Evolutionary conservation across 1,140 invertebrate species (phyloP), one percentile per base, ranked within the genome.

Genomic region (Plutomurus gul): DNA sequence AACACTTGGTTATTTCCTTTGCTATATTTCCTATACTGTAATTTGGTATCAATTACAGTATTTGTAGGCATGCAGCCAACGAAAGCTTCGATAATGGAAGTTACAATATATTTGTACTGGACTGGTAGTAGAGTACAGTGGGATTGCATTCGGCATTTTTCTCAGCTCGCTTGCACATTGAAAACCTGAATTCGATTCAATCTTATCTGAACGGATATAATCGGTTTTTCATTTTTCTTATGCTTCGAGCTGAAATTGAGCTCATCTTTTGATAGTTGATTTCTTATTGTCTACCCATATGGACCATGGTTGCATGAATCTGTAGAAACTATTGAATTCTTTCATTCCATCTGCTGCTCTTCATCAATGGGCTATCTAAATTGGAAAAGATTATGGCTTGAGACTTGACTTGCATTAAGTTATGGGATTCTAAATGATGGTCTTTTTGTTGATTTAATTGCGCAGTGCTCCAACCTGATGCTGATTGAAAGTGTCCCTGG

Each of bases 391-490:
- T 43, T 43, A 18, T 72, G 16, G 13, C 3, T 18, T 27, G 25
- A 70, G 13, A 30, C n/a, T 73, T 30, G 27, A 47, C 51, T 60
- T 22, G 13, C 36, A 33, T 33, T 65, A 65, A 33, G 56, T 65
- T 65, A 65, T 72, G 65, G 71, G 40, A 22, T 11, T 30, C 30
- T 78, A 43, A 78, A 78, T 78, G 76, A 70, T 49, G 81, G 73
- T 79, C 75, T 79, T 84, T 65, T 81, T 76, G 71, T 71, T 72
- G 47, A 47, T 78, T 60, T 71, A 72, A 6, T 20, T 83, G 87
- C 87, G 37, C 88, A 98, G 96, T 97, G 96, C 89, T 96, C 96
- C 78, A 97, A 97, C 88, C 89, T 99, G 87, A 99, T 98, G 95
- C 87, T 99, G 65, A 96, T 97, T 84, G 97, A 99, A 86, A 95